These are phyloP conservation scores for Diachrysia chrysitis DNA, from an alignment of 2,888 invertebrate genomes.

Conservation along the genomic window DNA sequence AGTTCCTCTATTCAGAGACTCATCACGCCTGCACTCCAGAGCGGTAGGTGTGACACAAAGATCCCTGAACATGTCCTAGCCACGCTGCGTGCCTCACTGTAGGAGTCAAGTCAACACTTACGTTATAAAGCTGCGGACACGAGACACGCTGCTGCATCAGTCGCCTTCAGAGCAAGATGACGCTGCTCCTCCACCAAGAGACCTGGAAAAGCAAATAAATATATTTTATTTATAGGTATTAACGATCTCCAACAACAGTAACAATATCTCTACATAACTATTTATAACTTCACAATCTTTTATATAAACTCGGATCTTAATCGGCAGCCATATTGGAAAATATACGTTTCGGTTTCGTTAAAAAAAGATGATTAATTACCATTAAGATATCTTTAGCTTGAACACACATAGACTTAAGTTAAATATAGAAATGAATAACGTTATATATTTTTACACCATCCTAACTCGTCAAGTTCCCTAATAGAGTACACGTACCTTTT, in stretches of 20 bases:
- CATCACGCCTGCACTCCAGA: no score
- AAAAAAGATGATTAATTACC: no score
- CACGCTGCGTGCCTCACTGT: neutral
- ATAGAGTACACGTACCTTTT: neutral
- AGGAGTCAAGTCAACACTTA: neutral
- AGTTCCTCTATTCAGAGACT: neutral
- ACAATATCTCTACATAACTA: no score
- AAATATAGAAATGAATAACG: no score
- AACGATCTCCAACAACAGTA: no score
- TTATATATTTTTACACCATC: neutral
- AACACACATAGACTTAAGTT: no score
- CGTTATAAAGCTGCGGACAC: neutral
- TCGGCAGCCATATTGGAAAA: no score
- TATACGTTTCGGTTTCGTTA: no score
- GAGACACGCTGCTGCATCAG: slow-evolving; percentile 4
- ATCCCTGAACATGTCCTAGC: no score
- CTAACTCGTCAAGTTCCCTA: neutral
- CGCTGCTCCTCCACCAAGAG: neutral
- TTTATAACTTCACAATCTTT: no score
- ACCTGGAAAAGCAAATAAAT: neutral
- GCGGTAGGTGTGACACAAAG: neutral
- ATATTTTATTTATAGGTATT: neutral
- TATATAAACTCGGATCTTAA: no score
- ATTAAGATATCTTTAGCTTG: no score
- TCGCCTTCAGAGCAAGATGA: neutral